Conservation (phyloP, 2,888 invertebrate genomes). For the Caenorhabditis sinica region DNA sequence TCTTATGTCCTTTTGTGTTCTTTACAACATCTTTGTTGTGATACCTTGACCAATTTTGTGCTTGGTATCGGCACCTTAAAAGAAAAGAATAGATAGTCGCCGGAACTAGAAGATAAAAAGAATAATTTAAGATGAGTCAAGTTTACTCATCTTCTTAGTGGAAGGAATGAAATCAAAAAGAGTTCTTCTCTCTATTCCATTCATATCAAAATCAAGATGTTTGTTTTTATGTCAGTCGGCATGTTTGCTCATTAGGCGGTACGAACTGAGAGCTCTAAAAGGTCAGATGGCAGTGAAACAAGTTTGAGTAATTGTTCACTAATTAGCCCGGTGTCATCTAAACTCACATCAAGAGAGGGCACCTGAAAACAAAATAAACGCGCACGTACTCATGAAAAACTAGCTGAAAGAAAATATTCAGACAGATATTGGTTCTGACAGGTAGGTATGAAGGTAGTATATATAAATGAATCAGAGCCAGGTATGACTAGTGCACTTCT, state of each 20-base stretch:
- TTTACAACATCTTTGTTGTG: constrained; percentile 2
- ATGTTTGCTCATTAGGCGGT: constrained; percentile 56
- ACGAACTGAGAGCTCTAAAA: constrained; percentile 17
- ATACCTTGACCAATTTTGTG: constrained; percentile 15
- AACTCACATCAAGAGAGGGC: constrained; percentile 2
- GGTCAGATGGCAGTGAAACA: constrained; percentile 29
- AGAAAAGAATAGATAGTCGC: constrained; percentile 24
- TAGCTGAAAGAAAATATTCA: not conserved
- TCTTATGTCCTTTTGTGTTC: constrained; percentile 9
- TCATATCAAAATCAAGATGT: constrained; percentile 5
- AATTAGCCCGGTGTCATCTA: constrained; percentile 32
- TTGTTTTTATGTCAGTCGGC: constrained; percentile 6
- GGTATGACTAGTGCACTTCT: constrained; percentile 13
- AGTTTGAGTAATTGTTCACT: constrained; percentile 29
- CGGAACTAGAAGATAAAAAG: constrained; percentile 46
- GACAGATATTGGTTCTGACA: constrained; percentile 33
- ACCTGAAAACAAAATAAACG: not conserved
- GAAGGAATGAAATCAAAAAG: constrained; percentile 7
- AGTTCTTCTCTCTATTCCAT: constrained; percentile 32
- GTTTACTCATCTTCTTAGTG: constrained; percentile 26
- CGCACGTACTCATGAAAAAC: not conserved
- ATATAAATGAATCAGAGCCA: constrained; percentile 25
- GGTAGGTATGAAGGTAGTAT: not conserved
- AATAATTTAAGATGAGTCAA: constrained; percentile 47
- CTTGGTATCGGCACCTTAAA: constrained; percentile 10